These are phyloP conservation scores for Gavia stellata DNA, from an alignment of 2,113 vertebrate genomes.

Conservation along the genomic window DNA sequence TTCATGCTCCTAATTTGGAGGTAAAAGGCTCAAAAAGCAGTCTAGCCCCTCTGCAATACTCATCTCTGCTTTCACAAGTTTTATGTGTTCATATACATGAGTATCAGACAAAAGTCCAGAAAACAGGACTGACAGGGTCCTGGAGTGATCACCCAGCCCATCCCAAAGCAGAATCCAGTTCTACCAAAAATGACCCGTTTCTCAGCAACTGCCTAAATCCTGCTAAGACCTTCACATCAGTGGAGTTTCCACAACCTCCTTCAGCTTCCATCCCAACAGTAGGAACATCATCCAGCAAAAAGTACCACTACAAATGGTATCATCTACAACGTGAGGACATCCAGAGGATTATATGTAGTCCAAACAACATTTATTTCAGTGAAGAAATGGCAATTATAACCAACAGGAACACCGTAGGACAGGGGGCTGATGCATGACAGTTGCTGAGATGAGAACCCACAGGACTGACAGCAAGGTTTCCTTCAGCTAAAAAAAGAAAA, in stretches of 20 bases:
- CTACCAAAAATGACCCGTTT: background rate
- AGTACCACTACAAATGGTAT: background rate
- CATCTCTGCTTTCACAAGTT: background rate
- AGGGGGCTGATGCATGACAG: background rate
- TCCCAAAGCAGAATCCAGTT: background rate
- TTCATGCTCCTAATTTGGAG: background rate
- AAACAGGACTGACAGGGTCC: background rate
- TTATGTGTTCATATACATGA: background rate
- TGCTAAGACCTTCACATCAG: background rate
- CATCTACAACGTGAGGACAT: background rate
- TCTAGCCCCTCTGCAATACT: background rate
- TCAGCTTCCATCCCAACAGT: background rate
- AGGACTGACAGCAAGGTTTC: background rate
- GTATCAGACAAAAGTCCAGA: background rate
- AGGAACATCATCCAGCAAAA: background rate
- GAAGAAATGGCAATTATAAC: background rate
- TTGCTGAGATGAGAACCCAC: background rate
- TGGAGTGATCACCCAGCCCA: background rate
- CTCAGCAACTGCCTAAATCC: background rate
- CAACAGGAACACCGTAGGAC: background rate
- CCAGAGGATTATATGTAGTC: rapidly evolving
- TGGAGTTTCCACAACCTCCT: background rate
- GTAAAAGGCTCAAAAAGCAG: background rate
- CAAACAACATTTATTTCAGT: rapidly evolving
- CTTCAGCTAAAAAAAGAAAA: background rate